Evolutionary conservation across 2,113 vertebrate species (phyloP).

Genomic region (Dascyllus trimaculatus): DNA sequence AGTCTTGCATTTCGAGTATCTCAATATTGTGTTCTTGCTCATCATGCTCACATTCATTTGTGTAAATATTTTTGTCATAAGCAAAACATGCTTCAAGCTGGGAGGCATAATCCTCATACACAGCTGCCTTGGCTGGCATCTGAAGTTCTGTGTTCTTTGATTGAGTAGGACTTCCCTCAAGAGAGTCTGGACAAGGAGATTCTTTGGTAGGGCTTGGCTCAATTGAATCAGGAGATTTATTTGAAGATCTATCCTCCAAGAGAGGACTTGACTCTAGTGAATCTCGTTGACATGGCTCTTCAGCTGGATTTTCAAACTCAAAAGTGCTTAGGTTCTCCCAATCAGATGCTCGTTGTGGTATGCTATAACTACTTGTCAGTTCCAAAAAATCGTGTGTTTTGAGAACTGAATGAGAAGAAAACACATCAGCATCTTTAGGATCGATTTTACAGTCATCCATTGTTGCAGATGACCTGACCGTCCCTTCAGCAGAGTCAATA

Average conservation of each 20-base stretch:
- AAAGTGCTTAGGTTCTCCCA: constrained; percentile 85
- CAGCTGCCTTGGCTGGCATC: constrained; percentile 76
- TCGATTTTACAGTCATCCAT: constrained; percentile 14
- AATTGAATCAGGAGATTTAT: constrained; percentile 96
- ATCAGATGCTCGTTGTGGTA: constrained; percentile 82
- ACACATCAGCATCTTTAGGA: constrained; percentile 1
- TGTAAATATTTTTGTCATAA: constrained; percentile 55
- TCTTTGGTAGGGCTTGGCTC: constrained; percentile 95
- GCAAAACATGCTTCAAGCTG: constrained; percentile 73
- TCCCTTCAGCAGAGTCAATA: constrained; percentile 9
- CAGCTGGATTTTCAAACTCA: constrained; percentile 84
- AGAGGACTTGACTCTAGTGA: constrained; percentile 93
- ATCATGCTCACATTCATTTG: constrained; percentile 35
- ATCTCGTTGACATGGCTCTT: constrained; percentile 87
- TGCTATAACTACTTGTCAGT: constrained; percentile 79
- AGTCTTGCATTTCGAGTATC: constrained; percentile 82
- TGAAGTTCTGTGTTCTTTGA: constrained; percentile 70
- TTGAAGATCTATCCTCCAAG: constrained; percentile 92
- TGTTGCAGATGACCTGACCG: background rate
- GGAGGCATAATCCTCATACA: constrained; percentile 72
- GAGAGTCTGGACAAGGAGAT: constrained; percentile 93
- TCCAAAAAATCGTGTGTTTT: constrained; percentile 19
- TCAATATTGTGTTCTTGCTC: constrained; percentile 43
- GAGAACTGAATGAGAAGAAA: constrained; percentile 18
- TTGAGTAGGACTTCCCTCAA: constrained; percentile 93